These are phyloP conservation scores for Hystrix cristata DNA, from an alignment of 2,113 vertebrate genomes.

Conservation along the genomic window DNA sequence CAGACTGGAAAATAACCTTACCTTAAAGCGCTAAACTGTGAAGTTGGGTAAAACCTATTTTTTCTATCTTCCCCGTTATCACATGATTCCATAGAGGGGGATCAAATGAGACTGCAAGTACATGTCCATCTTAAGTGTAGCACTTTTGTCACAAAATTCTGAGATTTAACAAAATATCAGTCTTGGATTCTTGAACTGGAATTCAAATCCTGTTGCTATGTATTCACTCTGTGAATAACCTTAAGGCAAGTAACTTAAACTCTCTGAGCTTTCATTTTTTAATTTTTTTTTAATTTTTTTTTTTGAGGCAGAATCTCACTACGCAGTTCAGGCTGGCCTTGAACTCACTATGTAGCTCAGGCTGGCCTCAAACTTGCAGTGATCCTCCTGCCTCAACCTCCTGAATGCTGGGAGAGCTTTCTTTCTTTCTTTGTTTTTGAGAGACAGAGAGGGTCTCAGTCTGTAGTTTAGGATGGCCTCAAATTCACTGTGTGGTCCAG, in stretches of 20 bases:
- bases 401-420: background rate
- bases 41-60: background rate
- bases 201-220: background rate
- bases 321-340: background rate
- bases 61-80: background rate
- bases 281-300: too few species aligned
- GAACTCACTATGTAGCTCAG: background rate
- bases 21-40: background rate
- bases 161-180: background rate
- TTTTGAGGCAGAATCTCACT: background rate
- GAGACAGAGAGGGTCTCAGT: too few species aligned
- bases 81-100: background rate
- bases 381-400: background rate
- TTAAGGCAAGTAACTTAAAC: background rate
- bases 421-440: too few species aligned
- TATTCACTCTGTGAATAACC: background rate
- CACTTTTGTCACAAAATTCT: background rate
- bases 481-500: background rate
- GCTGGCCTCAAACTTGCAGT: background rate
- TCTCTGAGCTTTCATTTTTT: background rate
- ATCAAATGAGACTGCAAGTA: background rate
- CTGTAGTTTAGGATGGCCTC: background rate
- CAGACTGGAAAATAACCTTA: constrained; percentile 16
- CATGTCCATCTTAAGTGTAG: background rate
- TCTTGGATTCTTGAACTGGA: background rate